Conservation (phyloP, 2,113 vertebrate genomes). For the Speoplatyrhinus poulsoni region DNA sequence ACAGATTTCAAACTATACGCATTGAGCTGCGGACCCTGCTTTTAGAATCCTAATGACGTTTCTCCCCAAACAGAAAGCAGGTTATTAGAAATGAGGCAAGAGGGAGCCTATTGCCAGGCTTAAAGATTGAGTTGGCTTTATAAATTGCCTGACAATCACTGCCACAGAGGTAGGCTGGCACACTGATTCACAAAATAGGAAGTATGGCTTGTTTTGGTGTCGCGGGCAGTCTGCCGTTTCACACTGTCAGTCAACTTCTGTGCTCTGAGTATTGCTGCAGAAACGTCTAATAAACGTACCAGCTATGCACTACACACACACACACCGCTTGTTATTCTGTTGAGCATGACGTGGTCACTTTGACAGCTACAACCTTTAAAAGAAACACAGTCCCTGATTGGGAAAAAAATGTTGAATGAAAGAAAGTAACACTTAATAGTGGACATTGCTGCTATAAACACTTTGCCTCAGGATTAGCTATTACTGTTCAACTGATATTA, state of each 20-base stretch:
- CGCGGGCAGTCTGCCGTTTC: constrained; percentile 15
- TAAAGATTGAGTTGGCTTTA: constrained; percentile 42
- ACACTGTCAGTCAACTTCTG: constrained; percentile 29
- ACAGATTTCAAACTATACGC: constrained; percentile 68
- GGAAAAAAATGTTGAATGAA: constrained; percentile 12
- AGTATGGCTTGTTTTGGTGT: constrained; percentile 49
- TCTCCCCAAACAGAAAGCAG: constrained; percentile 37
- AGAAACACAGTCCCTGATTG: constrained; percentile 27
- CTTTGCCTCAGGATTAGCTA: constrained; percentile 44
- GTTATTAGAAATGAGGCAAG: constrained; percentile 26
- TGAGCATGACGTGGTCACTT: constrained; percentile 11
- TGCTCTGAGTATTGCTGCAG: constrained; percentile 3
- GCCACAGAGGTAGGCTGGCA: constrained; percentile 2
- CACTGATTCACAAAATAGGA: constrained; percentile 38
- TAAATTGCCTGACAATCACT: constrained; percentile 73
- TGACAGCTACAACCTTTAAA: constrained; percentile 30
- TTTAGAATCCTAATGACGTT: constrained; percentile 74
- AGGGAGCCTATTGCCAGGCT: constrained; percentile 46
- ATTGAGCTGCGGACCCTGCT: constrained; percentile 61
- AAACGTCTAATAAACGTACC: constrained; percentile 30
- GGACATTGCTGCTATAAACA: constrained; percentile 30
- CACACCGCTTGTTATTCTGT: constrained; percentile 10
- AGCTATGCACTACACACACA: not conserved
- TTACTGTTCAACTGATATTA: constrained; percentile 50
- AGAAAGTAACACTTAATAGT: constrained; percentile 34